Conservation (phyloP, 2,888 invertebrate species). For the Xestia ashworthii region DNA sequence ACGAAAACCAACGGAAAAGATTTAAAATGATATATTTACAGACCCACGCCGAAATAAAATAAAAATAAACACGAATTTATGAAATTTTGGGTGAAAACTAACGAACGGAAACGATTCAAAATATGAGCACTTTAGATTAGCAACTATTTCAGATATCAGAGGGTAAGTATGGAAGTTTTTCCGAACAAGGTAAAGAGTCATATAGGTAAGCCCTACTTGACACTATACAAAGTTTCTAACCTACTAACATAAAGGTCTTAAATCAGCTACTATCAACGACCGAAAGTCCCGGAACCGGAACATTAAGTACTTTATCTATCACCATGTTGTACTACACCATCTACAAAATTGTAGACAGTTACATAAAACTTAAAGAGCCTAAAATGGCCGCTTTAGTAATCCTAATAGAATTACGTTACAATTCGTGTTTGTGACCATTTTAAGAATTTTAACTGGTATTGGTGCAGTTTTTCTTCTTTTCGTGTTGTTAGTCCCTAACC, state of each 20-base stretch:
- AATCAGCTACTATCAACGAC: neutral
- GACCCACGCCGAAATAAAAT: neutral
- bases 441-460: neutral
- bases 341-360: neutral
- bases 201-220: neutral
- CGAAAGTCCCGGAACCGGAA: neutral
- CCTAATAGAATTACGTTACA: no score
- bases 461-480: neutral
- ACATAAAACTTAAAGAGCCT: neutral
- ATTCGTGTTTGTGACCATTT: no score
- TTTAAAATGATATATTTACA: neutral
- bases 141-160: neutral
- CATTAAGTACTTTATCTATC: neutral
- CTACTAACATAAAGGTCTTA: neutral
- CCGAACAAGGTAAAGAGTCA: neutral
- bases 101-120: neutral
- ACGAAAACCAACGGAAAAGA: constrained; percentile 10
- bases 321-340: neutral
- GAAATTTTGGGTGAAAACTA: neutral
- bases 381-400: no score
- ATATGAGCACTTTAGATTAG: neutral
- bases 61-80: neutral
- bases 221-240: neutral
- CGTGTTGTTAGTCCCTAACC: neutral
- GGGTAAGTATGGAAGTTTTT: neutral